Conservation (phyloP, 2,888 invertebrate genomes). For the Cephalotes varians region DNA sequence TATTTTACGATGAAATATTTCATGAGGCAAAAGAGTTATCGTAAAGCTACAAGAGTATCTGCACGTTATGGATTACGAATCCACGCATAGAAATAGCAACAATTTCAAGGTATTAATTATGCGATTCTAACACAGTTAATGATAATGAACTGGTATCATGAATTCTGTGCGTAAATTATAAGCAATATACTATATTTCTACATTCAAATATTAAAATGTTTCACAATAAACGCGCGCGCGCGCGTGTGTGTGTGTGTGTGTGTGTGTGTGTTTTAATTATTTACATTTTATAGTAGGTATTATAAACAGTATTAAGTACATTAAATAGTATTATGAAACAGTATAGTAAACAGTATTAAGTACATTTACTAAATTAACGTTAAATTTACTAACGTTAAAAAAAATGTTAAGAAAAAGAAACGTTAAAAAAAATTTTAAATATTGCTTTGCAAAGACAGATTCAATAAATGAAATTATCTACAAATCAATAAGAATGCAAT, state of each 20-base stretch:
- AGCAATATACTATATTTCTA: not conserved
- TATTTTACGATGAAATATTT: conserved; percentile 50
- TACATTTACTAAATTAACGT: too few relatives aligned
- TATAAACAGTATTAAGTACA: not conserved
- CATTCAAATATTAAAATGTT: not conserved
- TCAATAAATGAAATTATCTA: conserved; percentile 79
- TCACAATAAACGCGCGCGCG: too few relatives aligned
- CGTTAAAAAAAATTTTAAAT: not conserved
- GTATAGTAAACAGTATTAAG: too few relatives aligned
- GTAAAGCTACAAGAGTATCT: conserved; percentile 52
- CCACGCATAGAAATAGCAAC: conserved; percentile 53
- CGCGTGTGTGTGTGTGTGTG: too few relatives aligned
- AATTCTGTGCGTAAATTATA: conserved; percentile 64
- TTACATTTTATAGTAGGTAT: not conserved
- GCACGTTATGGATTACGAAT: conserved; percentile 62
- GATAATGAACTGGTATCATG: conserved; percentile 60
- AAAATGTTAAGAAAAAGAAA: too few relatives aligned
- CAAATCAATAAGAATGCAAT: conserved; percentile 80
- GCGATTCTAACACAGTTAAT: conserved; percentile 63
- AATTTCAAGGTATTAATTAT: conserved; percentile 69
- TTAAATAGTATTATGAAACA: too few relatives aligned
- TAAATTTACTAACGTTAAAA: too few relatives aligned
- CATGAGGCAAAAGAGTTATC: conserved; percentile 39
- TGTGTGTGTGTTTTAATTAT: too few relatives aligned
- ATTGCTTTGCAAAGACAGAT: not conserved